Base-by-base conservation (phyloP, 1,140 invertebrate genomes). In the Aleiodes sp. region DNA sequence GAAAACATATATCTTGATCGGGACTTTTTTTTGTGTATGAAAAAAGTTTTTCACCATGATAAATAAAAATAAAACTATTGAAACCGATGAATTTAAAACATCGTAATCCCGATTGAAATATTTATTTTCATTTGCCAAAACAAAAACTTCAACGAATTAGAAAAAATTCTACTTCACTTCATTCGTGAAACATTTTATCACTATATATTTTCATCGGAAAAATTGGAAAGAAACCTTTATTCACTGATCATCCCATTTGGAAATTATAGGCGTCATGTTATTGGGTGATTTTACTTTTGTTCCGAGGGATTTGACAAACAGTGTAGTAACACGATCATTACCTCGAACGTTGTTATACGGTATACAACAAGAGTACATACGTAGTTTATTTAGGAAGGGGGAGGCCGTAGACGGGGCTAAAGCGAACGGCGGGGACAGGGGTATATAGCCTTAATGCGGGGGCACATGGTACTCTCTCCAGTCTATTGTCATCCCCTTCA, bases 311-410 rank as follows among this genome's bases (percentile, higher is more conserved):
- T 82, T 81, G 75, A 73, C 78, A 75, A 80, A 78, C 74, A 79
- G 76, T 70, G 60, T 31, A 70, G 82, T 83, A 84, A 83, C 71
- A 82, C 70, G 82, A 83, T 82, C 82, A 75, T 74, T 78, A 76
- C 75, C 77, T 72, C n/a, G n/a, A n/a, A n/a, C n/a, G n/a, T n/a
- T n/a, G n/a, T n/a, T n/a, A 16, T 10, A 52, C 19, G 21, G 46
- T 24, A 52, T 52, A 52, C 21, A 52, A 24, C 46, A 2, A 52
- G 14, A 10, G 6, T 2, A 24, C 2, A 52, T 2, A 9, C 72
- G 71, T 68, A 73, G 41, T 70, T 33, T 61, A 52, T 33, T 59
- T 24, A 43, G 2, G 24, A 31, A 28, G 35, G 24, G 28, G 31
- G 46, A 52, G 10, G 2, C 12, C n/a, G 37, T 26, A 21, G 39